Conservation (phyloP, 2,113 vertebrate genomes). For the Dicrurus megarhynchus region DNA sequence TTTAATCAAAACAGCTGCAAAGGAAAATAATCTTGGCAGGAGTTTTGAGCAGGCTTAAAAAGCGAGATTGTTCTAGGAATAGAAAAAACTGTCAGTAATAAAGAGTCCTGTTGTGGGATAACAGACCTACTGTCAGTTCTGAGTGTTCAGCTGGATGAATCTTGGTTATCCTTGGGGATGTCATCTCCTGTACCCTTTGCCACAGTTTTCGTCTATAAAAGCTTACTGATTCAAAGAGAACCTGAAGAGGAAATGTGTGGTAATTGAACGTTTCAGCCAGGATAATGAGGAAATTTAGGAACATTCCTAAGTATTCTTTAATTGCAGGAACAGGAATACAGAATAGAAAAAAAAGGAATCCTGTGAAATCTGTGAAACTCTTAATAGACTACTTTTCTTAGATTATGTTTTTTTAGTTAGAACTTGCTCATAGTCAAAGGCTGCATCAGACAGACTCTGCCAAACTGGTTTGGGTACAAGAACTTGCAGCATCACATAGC, state of each 20-base stretch:
- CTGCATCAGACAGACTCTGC: not conserved
- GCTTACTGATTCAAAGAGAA: not conserved
- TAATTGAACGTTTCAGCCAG: not conserved
- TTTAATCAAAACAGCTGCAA: constrained; percentile 40
- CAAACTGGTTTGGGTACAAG: not conserved
- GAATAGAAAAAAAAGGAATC: not conserved
- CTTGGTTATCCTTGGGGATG: not conserved
- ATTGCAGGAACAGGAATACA: not conserved
- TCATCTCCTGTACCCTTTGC: constrained; percentile 12
- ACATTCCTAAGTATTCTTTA: not conserved
- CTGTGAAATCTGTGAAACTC: not conserved
- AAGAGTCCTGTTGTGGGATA: not conserved
- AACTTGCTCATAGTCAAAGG: not conserved
- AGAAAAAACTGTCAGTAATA: not conserved
- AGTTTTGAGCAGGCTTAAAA: constrained; percentile 1
- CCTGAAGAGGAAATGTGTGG: not conserved
- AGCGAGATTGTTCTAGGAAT: not conserved
- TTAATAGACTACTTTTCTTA: not conserved
- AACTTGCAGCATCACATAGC: not conserved
- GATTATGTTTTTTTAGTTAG: not conserved
- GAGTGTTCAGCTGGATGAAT: not conserved
- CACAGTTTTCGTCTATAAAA: not conserved
- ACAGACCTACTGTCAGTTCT: not conserved
- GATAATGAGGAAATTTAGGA: not conserved
- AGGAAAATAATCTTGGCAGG: constrained; percentile 40